phyloP scores from a whole-genome alignment of 2,888 invertebrate genomes.

The Morpho achilles region DNA sequence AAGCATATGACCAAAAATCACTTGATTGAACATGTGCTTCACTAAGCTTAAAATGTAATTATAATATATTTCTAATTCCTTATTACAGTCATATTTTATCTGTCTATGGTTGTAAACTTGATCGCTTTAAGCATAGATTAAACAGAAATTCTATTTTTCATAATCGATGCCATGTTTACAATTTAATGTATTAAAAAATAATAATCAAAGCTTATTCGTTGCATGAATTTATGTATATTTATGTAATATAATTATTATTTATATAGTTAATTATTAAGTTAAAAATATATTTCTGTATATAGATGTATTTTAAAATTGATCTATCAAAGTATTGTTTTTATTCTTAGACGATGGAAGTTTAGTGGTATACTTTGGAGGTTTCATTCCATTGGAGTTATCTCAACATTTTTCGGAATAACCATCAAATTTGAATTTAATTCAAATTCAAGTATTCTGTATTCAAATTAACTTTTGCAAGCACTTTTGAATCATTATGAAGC shows the following conservation, averaged over 20 bases:
- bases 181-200: conserved; percentile 13
- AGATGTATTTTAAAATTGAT: conserved; percentile 19
- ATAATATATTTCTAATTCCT: no score
- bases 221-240: conserved; percentile 16
- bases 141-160: conserved; percentile 21
- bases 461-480: no score
- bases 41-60: no score
- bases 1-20: no score
- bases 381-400: background rate
- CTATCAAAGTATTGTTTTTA: conserved; percentile 7
- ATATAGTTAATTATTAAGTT: conserved; percentile 16
- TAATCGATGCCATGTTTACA: conserved; percentile 26
- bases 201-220: conserved; percentile 13
- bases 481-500: no score
- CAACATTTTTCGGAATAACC: background rate
- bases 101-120: conserved; percentile 9
- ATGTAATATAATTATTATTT: conserved; percentile 22
- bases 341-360: conserved; percentile 1
- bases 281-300: conserved; percentile 22
- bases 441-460: no score
- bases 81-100: conserved; percentile 1
- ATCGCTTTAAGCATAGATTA: conserved; percentile 21
- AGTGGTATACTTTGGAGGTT: no score
- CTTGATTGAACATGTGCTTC: no score
- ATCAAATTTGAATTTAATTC: no score